These are phyloP conservation scores for Drosophila aff. DNA, from an alignment of 1,140 invertebrate species.

Conservation along the genomic window DNA sequence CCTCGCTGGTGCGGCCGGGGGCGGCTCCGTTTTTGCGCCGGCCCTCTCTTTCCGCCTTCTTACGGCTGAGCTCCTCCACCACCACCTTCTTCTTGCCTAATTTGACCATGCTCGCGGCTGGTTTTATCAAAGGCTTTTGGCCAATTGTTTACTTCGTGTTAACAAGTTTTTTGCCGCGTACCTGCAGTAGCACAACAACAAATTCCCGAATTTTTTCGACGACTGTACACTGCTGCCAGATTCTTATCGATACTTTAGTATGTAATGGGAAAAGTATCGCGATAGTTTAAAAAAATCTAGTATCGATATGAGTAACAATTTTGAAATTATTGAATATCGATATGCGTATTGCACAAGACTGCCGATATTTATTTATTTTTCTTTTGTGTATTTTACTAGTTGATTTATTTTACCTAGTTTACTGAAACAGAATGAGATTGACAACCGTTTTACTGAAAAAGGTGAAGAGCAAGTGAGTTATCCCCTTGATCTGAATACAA, in stretches of 20 bases:
- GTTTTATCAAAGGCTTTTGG: not conserved
- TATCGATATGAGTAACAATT: too few species aligned
- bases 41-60: slow-evolving; percentile 26
- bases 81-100: slow-evolving; percentile 55
- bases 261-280: too few species aligned
- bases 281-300: too few species aligned
- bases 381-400: not conserved
- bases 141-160: slow-evolving; percentile 6
- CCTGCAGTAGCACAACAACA: slow-evolving; percentile 11
- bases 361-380: not conserved
- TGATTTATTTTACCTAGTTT: not conserved
- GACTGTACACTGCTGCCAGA: slow-evolving; percentile 13
- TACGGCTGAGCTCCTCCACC: slow-evolving; percentile 39
- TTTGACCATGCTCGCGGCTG: slow-evolving; percentile 44
- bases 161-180: slow-evolving; percentile 20
- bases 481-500: slow-evolving; percentile 49
- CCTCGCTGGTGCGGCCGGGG: slow-evolving; percentile 52
- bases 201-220: slow-evolving; percentile 13
- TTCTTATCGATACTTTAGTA: too few species aligned
- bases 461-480: slow-evolving; percentile 76
- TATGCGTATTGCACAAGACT: slow-evolving; percentile 7
- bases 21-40: slow-evolving; percentile 33
- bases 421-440: slow-evolving; percentile 51
- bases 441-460: slow-evolving; percentile 70
- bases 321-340: too few species aligned